Conservation (phyloP, 2,888 invertebrate genomes). For the Nineta flava region DNA sequence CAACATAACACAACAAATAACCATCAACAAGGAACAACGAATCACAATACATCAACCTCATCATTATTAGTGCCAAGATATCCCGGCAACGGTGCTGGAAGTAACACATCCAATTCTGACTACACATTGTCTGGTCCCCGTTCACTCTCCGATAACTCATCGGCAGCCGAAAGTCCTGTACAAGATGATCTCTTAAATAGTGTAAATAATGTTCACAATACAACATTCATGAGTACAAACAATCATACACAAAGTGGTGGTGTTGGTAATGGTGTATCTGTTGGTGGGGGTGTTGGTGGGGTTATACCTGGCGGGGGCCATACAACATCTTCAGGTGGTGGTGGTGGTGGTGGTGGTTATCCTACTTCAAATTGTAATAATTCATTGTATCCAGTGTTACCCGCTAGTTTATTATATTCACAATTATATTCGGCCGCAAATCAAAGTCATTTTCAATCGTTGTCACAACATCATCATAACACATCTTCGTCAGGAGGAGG, state of each 20-base stretch:
- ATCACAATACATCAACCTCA: conserved; percentile 23
- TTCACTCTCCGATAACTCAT: conserved; percentile 67
- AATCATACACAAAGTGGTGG: conserved; percentile 26
- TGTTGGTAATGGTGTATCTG: not conserved
- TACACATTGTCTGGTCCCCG: conserved; percentile 55
- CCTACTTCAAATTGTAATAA: conserved; percentile 50
- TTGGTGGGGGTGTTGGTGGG: not conserved
- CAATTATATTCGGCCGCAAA: conserved; percentile 69
- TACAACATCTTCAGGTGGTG: not conserved
- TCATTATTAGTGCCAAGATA: conserved; percentile 51
- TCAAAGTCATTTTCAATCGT: conserved; percentile 53
- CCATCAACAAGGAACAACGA: conserved; percentile 23
- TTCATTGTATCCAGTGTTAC: conserved; percentile 60
- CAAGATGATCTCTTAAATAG: conserved; percentile 49
- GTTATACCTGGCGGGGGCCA: not conserved
- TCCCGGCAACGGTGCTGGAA: conserved; percentile 36
- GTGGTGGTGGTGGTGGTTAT: conserved; percentile 20
- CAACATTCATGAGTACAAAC: conserved; percentile 26
- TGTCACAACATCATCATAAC: conserved; percentile 32
- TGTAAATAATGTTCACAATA: conserved; percentile 33
- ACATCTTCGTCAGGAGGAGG: not conserved
- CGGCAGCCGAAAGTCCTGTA: conserved; percentile 68
- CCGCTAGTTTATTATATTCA: conserved; percentile 67
- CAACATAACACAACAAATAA: conserved; percentile 34
- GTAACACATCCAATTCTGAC: conserved; percentile 30